These are phyloP conservation scores for Aspidiotus destructor DNA, from an alignment of 2,888 invertebrate genomes.

Conservation along the genomic window DNA sequence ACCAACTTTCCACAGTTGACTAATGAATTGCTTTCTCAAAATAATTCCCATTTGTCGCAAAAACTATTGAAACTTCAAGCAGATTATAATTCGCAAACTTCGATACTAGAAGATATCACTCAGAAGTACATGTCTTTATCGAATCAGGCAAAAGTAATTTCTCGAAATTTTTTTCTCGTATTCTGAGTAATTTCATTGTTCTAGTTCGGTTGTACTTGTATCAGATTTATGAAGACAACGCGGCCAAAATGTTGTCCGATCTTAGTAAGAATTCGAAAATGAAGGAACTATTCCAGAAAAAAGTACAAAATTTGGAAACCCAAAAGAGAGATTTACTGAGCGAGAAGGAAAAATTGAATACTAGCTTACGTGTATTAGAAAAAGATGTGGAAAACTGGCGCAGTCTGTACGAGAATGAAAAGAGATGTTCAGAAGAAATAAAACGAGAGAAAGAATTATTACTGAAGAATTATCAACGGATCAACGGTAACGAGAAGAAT, in stretches of 20 bases:
- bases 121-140: conserved; percentile 22
- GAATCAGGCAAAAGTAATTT: conserved; percentile 25
- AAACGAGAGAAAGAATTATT: conserved; percentile 25
- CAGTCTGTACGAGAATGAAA: conserved; percentile 18
- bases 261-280: conserved; percentile 23
- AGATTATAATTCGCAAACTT: conserved; percentile 24
- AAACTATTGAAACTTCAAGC: conserved; percentile 23
- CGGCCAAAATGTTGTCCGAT: conserved; percentile 21
- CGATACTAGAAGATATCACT: conserved; percentile 19
- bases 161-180: neutral
- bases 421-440: conserved; percentile 18
- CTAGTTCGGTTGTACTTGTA: neutral
- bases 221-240: conserved; percentile 31
- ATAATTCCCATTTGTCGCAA: conserved; percentile 26
- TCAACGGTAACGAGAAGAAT: conserved; percentile 9
- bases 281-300: conserved; percentile 28
- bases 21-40: conserved; percentile 29
- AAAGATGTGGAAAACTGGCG: conserved; percentile 23
- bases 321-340: conserved; percentile 24
- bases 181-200: neutral
- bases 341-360: conserved; percentile 27
- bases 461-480: conserved; percentile 18
- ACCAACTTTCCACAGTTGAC: conserved; percentile 15
- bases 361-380: conserved; percentile 12
- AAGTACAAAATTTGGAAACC: conserved; percentile 23